Evolutionary conservation across 2,888 invertebrate genomes (phyloP).

Genomic region (Auanema freiburgensis): DNA sequence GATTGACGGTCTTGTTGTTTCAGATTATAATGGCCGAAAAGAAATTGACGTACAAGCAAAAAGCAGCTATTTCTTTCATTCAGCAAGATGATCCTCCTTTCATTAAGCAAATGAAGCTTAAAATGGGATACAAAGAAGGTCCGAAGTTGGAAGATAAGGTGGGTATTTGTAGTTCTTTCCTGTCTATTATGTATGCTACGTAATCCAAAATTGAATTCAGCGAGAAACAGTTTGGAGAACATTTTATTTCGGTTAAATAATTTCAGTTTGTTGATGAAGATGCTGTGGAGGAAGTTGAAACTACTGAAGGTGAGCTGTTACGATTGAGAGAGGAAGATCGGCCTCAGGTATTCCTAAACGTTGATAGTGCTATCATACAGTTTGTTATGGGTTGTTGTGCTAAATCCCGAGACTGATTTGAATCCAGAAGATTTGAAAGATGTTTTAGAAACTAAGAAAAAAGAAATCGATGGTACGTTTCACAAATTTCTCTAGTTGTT

Average conservation of each 20-base stretch:
- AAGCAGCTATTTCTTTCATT: slow-evolving; percentile 38
- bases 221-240: not conserved
- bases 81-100: slow-evolving; percentile 58
- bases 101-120: slow-evolving; percentile 53
- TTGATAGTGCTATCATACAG: not conserved
- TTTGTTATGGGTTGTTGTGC: slow-evolving; percentile 44
- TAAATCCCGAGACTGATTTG: slow-evolving; percentile 50
- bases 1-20: no score
- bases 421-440: slow-evolving; percentile 48
- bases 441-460: slow-evolving; percentile 44
- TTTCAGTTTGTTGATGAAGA: slow-evolving; percentile 30
- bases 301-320: slow-evolving; percentile 40
- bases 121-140: slow-evolving; percentile 57
- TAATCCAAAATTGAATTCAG: slow-evolving; percentile 8
- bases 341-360: slow-evolving; percentile 36
- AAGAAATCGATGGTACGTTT: slow-evolving; percentile 52
- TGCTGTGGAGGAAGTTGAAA: slow-evolving; percentile 27
- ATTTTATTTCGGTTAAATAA: slow-evolving; percentile 9
- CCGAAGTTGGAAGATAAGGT: slow-evolving; percentile 59
- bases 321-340: slow-evolving; percentile 52
- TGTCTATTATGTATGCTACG: slow-evolving; percentile 10
- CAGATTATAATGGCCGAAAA: slow-evolving; percentile 5
- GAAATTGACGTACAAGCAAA: slow-evolving; percentile 19
- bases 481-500: not conserved
- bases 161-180: not conserved